Base-by-base conservation (phyloP, 30 jellyfish, hydroid and myxozoan genomes). In the Aurelia coerulea region DNA sequence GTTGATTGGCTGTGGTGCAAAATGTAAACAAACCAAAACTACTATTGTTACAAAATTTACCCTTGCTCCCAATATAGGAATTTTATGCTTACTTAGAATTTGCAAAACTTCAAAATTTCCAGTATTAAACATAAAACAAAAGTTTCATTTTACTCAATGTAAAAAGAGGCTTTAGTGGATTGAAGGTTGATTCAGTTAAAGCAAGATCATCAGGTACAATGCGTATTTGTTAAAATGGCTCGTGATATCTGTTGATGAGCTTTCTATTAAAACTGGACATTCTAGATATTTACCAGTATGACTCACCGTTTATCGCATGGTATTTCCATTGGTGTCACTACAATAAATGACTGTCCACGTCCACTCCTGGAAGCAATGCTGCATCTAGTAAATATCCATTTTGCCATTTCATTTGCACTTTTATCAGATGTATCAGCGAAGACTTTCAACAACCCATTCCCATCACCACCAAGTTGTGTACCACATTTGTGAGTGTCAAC, bases 401-500 rank as follows among this genome's bases (percentile, higher is more conserved):
- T 60, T 60, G 69, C 69, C 69, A 13, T 13, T 60, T 9, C 69
- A 60, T 60, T 60, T 60, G 69, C 69, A 60, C 69, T 60, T 60
- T 60, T 9, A 13, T 60, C 69, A 60, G 69, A 60, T 60, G 69
- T 11, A 60, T 60, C 69, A 23, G 23, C 69, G 11, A 60, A 60
- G 69, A 60, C 69, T 60, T 60, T 60, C 69, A 60, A 32, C 69
- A 60, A 11, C 69, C 69, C 69, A 60, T 60, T 60, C 69, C 69
- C 69, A 60, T 60, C 31, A 60, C 69, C 69, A 60, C 35, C 69
- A 60, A 60, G 69, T 60, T 60, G 31, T 60, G 69, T 10, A 1
- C 69, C 69, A 60, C 69, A 60, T 9, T 60, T 60, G 78, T 68
- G 78, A 31, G 78, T 68, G 58, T 68, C 78, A 31, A 68, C 78